phyloP scores from a whole-genome alignment of 2,888 invertebrate genomes.

The Caenorhabditis auriculariae region DNA sequence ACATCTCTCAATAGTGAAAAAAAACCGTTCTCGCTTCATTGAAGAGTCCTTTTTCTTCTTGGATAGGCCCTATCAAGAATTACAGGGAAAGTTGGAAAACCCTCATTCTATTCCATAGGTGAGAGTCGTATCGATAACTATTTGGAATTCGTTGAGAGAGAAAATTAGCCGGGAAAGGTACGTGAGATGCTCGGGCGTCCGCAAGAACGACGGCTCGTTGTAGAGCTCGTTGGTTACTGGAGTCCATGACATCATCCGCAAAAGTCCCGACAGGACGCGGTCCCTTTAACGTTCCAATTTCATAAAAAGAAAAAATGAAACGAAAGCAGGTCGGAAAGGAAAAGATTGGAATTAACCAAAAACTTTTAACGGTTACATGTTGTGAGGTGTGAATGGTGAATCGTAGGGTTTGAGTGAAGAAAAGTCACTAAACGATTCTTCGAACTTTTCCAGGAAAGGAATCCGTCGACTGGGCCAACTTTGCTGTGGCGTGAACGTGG shows the following conservation, averaged over 20 bases:
- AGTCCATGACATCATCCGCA: conserved; percentile 85
- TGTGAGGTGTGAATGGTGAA: too few relatives aligned
- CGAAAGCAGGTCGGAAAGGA: not conserved
- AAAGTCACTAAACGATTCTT: too few relatives aligned
- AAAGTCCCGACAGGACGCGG: conserved; percentile 78
- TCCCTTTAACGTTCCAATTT: too few relatives aligned
- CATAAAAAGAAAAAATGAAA: too few relatives aligned
- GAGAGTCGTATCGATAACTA: conserved; percentile 59
- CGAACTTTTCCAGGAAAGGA: too few relatives aligned
- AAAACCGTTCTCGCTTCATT: not conserved
- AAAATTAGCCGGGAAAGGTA: conserved; percentile 55
- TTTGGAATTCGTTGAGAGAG: conserved; percentile 60
- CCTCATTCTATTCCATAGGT: conserved; percentile 52
- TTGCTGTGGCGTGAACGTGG: too few relatives aligned
- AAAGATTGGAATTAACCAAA: not conserved
- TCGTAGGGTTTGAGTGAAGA: too few relatives aligned
- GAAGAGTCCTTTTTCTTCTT: not conserved
- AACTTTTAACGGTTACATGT: not conserved
- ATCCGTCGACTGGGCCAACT: too few relatives aligned
- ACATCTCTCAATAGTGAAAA: not conserved
- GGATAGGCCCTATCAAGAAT: not conserved
- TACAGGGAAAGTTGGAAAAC: not conserved
- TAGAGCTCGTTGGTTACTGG: conserved; percentile 89
- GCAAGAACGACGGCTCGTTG: conserved; percentile 90
- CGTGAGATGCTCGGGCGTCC: conserved; percentile 65